A percentile compares a stretch with the other conserved stretches of the same genome.
phyloP scores from a whole-genome alignment of 2,888 invertebrate species.

The Drosophila glabriapex region DNA sequence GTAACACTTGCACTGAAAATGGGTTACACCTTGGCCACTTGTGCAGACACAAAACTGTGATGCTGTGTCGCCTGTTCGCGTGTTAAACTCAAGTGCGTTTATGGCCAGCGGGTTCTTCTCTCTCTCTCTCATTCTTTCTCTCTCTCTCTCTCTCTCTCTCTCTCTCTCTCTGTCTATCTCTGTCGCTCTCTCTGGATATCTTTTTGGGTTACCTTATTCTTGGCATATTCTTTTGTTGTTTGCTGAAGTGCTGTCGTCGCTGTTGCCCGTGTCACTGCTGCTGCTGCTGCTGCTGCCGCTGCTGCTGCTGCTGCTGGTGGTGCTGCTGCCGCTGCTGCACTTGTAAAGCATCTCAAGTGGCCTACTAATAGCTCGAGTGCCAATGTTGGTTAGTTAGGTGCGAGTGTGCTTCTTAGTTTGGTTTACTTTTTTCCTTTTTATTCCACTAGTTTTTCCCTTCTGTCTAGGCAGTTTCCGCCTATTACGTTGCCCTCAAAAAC shows the following conservation, averaged over 20 bases:
- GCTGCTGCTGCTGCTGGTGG: slow-evolving; percentile 3
- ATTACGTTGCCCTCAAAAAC: slow-evolving; percentile 53
- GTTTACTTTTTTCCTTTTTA: background rate
- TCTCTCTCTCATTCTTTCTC: slow-evolving; percentile 6
- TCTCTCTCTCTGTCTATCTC: slow-evolving; percentile 4
- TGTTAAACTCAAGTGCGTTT: slow-evolving; percentile 74
- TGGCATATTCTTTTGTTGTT: slow-evolving; percentile 64
- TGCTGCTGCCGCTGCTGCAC: slow-evolving; percentile 58
- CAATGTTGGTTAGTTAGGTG: slow-evolving; percentile 44
- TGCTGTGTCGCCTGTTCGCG: slow-evolving; percentile 21
- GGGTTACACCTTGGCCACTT: slow-evolving; percentile 57
- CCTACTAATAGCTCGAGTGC: slow-evolving; percentile 75
- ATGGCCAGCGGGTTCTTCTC: slow-evolving; percentile 54
- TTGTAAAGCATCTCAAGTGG: slow-evolving; percentile 75
- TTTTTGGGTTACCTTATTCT: slow-evolving; percentile 79
- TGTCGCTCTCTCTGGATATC: slow-evolving; percentile 22
- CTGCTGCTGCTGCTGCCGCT: slow-evolving; percentile 44
- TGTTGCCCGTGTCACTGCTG: slow-evolving; percentile 42
- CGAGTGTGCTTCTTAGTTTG: slow-evolving; percentile 16
- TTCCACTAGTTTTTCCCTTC: slow-evolving; percentile 4
- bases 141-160: slow-evolving; percentile 6
- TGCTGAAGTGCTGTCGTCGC: slow-evolving; percentile 50
- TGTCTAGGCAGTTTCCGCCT: slow-evolving; percentile 46
- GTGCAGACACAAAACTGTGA: slow-evolving; percentile 32
- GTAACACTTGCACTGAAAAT: slow-evolving; percentile 51